Base-by-base conservation (phyloP, 2,888 invertebrate genomes). In the Noctua pronuba region DNA sequence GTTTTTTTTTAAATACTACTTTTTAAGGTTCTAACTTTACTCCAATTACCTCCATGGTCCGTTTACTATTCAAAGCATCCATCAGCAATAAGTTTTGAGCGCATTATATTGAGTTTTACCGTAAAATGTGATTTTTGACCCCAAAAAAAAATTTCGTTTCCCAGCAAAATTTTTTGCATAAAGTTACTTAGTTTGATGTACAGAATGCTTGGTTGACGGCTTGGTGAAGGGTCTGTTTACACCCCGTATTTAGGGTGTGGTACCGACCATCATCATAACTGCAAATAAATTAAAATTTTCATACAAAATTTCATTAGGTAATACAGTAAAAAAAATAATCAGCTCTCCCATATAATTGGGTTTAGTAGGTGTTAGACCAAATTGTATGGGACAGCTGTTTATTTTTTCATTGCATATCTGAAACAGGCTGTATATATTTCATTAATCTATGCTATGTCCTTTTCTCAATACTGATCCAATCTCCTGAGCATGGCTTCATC, bases 401-500 rank as follows among this genome's bases (percentile, higher is more conserved):
- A 52, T 52, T 24, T 52, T 49, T 52, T 24, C 24, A 10, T 38
- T 38, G 24, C 3, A 52, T 52, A 24, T 52, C 52, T 52, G 10
- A 24, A 1, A 52, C 11, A 24, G 52, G 10, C 52, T 11, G 8
- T 35, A 64, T 0, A 35, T 38, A 62, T 31, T 35, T 7, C 24
- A 67, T 24, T 24, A 38, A 5, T 41, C 1, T 58, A 41, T 21
- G 35, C 46, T 72, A 72, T n/a, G 58, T 76, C 16, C 72, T 72
- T 38, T 3, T 72, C 46, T 72, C 72, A n/a, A 79, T 90, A 52
- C 88, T 90, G 28, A 94, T 91, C 66, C 86, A 79, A 71, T 94
- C 88, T 2, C 94, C 95, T 0, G 90, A 84, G 0, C 82, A 91
- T 0, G 94, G 94, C 75, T 94, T 94, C 13, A 94, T 80, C 90